Base-by-base conservation (phyloP, 2,797 vertebrate species). In the Microchirus variegatus region DNA sequence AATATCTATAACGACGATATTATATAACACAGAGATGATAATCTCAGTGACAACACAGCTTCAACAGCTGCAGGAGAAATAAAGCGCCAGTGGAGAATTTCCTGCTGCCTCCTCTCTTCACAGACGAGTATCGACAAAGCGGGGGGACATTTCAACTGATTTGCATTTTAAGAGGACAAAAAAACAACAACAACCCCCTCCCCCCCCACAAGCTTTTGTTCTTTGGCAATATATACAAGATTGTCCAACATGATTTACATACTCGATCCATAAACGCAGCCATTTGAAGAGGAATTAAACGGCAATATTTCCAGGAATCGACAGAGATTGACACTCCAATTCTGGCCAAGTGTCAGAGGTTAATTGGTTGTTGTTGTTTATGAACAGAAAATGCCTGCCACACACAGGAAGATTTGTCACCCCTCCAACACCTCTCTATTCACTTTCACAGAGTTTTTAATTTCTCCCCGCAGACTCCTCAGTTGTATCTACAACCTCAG, bases 351-450 rank as follows among this genome's bases (percentile, higher is more conserved):
- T 78, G 77, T 87, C 70, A 82, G 75, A 66, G 87, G 83, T 88
- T 86, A 85, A 89, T 82, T 78, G 77, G 71, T 51, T 75, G 77
- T 41, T 67, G 72, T 86, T 83, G 72, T 89, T 89, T 78, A 79
- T 76, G 74, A 78, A 85, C 54, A 38, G 49, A 77, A 83, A 82
- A 73, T 37, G 67, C 60, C 63, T 75, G 59, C 51, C 63, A 72
- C 8, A 72, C 8, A 8, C 22, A 43, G 13, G 56, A 49, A 75
- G 78, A 85, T 86, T 84, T 81, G 69, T 72, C 53, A 63, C 1
- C 22, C 37, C 19, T 2, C 11, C 40, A 41, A 53, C 59, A 71
- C 65, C 50, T 61, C 15, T 66, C 35, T 63, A 70, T 59, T 74
- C 64, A 63, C 42, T 51, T 46, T 16, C 10, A 3, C 44, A 49